Evolutionary conservation across 2,888 invertebrate genomes (phyloP).

Genomic region (Sialis fuliginosa): DNA sequence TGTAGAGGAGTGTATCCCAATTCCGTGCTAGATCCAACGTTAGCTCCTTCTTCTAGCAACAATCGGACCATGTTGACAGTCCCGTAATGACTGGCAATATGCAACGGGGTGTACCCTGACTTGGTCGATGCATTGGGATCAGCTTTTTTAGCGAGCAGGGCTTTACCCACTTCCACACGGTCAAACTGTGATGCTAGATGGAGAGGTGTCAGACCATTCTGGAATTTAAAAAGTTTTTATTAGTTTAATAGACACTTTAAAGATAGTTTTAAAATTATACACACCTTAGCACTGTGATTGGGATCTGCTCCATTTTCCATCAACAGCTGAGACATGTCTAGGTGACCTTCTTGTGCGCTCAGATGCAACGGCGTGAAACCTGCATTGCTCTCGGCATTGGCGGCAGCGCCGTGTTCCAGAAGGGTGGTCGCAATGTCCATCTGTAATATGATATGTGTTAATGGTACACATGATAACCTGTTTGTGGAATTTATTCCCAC

Average conservation of each 20-base stretch:
- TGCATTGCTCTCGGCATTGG: slow-evolving; percentile 84
- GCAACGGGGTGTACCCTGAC: slow-evolving; percentile 88
- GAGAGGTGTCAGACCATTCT: slow-evolving; percentile 82
- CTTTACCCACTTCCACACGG: slow-evolving; percentile 64
- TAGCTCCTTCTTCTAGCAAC: slow-evolving; percentile 75
- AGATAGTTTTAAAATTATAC: slow-evolving; percentile 3
- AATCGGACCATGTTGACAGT: slow-evolving; percentile 83
- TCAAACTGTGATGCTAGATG: slow-evolving; percentile 95
- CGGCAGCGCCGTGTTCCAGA: slow-evolving; percentile 81
- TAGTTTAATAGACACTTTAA: not conserved
- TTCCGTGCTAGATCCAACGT: slow-evolving; percentile 60
- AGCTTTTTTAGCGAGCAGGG: slow-evolving; percentile 63
- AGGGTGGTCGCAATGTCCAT: slow-evolving; percentile 91
- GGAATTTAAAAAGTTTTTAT: slow-evolving; percentile 10
- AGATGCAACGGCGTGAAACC: slow-evolving; percentile 94
- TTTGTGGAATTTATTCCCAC: too few species aligned
- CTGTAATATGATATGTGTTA: slow-evolving; percentile 19
- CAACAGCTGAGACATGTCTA: slow-evolving; percentile 84
- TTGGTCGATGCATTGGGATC: slow-evolving; percentile 53
- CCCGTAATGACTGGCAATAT: slow-evolving; percentile 94
- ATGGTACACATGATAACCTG: too few species aligned
- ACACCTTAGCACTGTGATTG: slow-evolving; percentile 68
- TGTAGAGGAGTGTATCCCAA: slow-evolving; percentile 89
- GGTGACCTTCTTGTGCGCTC: slow-evolving; percentile 86
- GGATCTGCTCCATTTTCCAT: slow-evolving; percentile 79